Evolutionary conservation across 2,797 vertebrate genomes (phyloP), one percentile per base, ranked within the genome.

Genomic region (Furcifer pardalis): DNA sequence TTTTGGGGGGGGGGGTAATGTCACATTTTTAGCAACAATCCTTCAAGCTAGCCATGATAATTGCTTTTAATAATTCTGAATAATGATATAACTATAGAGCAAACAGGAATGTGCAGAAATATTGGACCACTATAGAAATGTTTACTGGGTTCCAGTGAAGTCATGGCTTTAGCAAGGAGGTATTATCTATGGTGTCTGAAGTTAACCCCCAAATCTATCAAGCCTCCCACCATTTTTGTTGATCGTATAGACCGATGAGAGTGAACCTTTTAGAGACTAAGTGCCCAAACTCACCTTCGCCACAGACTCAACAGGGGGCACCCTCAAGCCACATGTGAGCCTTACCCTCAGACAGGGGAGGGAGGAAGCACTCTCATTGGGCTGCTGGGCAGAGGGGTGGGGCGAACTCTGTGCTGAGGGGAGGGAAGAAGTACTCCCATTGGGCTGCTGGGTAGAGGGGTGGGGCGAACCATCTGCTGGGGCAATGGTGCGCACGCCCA

Each of bases 21-120:
- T 82, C 40, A 49, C 52, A 69, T 63, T 90, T 77, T 52, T 13
- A 62, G 9, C 0, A 0, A 0, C 0, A 5, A 63, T 0, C 79
- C 2, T 46, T 60, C 2, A 76, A 68, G 76, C 68, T 30, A 74
- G 21, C 59, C 84, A 78, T 89, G 78, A 63, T 82, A 10, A 25
- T 74, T 78, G 72, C 72, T 78, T 63, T 40, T 46, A 60, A 32
- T 63, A 19, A 12, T 76, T 66, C 30, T 59, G 21, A 32, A 71
- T 30, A 69, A 44, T 30, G 17, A 56, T 37, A 35, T 7, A 30
- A 76, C 32, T 56, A 12, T 25, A 85, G 37, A 80, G 37, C n/a
- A 72, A 79, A 72, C 40, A 62, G 32, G 13, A 62, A 56, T 27
- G 1, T 73, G 35, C 49, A 81, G 37, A 44, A 76, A 21, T 3